Evolutionary conservation across 2,888 invertebrate genomes (phyloP).

Genomic region (Tipula confusa): DNA sequence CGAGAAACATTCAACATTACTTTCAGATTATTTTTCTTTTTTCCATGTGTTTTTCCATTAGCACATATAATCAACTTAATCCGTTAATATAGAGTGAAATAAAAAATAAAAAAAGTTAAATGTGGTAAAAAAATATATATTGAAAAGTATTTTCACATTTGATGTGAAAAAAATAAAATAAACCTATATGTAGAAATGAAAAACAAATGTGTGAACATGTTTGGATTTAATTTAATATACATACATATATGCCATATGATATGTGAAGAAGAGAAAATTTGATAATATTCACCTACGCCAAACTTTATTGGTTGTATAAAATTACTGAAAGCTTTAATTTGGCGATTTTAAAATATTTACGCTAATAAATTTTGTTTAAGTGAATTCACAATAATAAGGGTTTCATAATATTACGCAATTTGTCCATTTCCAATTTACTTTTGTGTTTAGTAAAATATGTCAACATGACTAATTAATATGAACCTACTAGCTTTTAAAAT

Average conservation of each 20-base stretch:
- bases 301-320: too few relatives aligned
- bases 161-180: not conserved
- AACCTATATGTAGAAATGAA: not conserved
- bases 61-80: slow-evolving; percentile 25
- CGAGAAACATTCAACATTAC: not conserved
- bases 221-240: not conserved
- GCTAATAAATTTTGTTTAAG: too few relatives aligned
- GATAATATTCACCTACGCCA: too few relatives aligned
- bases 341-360: too few relatives aligned
- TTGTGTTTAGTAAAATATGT: not conserved
- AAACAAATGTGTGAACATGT: not conserved
- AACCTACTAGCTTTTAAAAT: not conserved
- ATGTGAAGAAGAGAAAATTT: not conserved
- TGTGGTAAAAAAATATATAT: not conserved
- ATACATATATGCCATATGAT: not conserved
- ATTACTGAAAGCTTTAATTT: too few relatives aligned
- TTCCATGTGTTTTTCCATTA: not conserved
- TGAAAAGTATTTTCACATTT: not conserved
- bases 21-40: not conserved
- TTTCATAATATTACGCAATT: not conserved
- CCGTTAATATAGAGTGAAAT: not conserved
- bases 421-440: not conserved
- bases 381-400: not conserved
- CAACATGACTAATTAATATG: slow-evolving; percentile 12
- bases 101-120: not conserved